These are phyloP conservation scores for Pycnonotus jocosus DNA, from an alignment of 2,113 vertebrate species.

Conservation along the genomic window DNA sequence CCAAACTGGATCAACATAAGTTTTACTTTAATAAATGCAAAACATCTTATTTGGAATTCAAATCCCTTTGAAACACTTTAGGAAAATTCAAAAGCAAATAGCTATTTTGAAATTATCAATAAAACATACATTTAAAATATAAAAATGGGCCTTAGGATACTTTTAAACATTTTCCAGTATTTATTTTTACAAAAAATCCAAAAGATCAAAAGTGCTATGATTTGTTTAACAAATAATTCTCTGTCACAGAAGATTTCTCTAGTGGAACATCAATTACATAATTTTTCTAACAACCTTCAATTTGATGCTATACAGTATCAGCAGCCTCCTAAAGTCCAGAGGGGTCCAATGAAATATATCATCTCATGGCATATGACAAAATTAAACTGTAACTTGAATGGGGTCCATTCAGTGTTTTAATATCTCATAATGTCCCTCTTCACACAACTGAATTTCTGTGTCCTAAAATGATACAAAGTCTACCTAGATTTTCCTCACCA, in stretches of 20 bases:
- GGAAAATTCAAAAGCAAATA: neutral
- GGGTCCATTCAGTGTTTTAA: neutral
- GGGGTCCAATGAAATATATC: neutral
- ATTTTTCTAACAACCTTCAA: neutral
- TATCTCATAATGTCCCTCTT: neutral
- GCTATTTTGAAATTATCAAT: neutral
- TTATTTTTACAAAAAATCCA: neutral
- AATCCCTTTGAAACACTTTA: neutral
- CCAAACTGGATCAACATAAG: neutral
- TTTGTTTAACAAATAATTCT: neutral
- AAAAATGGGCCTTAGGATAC: neutral
- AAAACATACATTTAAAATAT: neutral
- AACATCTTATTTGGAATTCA: neutral
- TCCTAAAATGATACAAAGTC: neutral
- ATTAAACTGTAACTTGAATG: neutral
- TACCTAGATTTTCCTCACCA: neutral
- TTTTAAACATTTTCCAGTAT: neutral
- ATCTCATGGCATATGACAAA: neutral
- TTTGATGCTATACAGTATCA: neutral
- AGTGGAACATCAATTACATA: neutral
- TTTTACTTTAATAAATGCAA: neutral
- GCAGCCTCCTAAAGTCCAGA: neutral
- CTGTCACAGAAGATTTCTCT: neutral
- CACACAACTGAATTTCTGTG: neutral
- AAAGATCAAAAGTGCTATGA: neutral